phyloP scores from a whole-genome alignment of 2,113 vertebrate genomes.

The Trematomus loennbergii region DNA sequence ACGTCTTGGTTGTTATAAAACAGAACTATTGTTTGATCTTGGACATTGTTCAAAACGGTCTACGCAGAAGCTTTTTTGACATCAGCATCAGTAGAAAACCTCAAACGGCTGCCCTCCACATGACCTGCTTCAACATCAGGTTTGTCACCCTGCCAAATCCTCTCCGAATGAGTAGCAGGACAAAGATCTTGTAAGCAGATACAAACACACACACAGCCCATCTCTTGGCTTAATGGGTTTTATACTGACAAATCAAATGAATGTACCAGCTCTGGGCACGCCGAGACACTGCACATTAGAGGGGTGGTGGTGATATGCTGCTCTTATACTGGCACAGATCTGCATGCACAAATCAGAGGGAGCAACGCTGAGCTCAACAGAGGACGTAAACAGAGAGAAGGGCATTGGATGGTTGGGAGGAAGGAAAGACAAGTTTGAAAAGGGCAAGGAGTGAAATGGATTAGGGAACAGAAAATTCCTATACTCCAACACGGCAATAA shows the following conservation, averaged over 20 bases:
- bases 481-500: no score
- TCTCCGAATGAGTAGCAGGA: slow-evolving; percentile 28
- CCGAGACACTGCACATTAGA: slow-evolving; percentile 49
- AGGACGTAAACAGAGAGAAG: slow-evolving; percentile 18
- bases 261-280: slow-evolving; percentile 23
- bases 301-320: slow-evolving; percentile 43
- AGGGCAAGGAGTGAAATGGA: slow-evolving; percentile 12
- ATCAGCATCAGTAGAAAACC: background rate
- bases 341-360: slow-evolving; percentile 53
- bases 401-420: slow-evolving; percentile 24
- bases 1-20: background rate
- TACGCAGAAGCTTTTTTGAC: background rate
- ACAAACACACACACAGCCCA: background rate
- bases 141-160: slow-evolving; percentile 16
- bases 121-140: background rate
- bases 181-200: background rate
- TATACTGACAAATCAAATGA: slow-evolving; percentile 60
- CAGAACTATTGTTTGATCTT: background rate
- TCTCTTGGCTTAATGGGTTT: slow-evolving; percentile 51
- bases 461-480: background rate
- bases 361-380: slow-evolving; percentile 26
- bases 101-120: slow-evolving; percentile 3
- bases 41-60: background rate
- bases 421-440: slow-evolving; percentile 7
- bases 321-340: slow-evolving; percentile 49